phyloP scores from a whole-genome alignment of 2,888 invertebrate species.

The Trichopria drosophilae region DNA sequence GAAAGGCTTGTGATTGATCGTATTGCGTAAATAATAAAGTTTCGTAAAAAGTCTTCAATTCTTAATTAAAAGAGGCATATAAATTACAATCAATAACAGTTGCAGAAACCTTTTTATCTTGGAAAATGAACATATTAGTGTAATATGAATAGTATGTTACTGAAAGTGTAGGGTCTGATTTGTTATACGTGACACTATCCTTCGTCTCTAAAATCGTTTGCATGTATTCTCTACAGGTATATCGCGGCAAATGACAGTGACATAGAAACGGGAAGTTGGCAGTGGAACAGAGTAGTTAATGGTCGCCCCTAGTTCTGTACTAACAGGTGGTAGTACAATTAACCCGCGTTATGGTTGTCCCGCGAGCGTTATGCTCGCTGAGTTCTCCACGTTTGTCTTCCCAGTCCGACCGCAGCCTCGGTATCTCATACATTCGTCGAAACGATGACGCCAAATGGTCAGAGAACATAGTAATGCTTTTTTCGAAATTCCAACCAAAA shows the following conservation, averaged over 20 bases:
- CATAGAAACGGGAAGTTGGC: constrained; percentile 18
- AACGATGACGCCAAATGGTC: too few species aligned
- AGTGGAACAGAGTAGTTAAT: constrained; percentile 38
- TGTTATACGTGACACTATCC: neutral
- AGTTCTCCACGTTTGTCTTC: constrained; percentile 22
- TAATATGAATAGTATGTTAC: neutral
- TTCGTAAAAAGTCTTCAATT: too few species aligned
- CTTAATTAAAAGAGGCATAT: too few species aligned
- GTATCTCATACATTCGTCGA: too few species aligned
- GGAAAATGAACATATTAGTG: neutral
- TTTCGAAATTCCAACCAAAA: too few species aligned
- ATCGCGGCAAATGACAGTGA: constrained; percentile 19
- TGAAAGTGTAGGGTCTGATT: neutral
- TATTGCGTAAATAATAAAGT: too few species aligned
- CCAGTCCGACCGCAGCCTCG: constrained; percentile 24
- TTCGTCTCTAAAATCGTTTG: neutral
- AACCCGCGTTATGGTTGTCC: constrained; percentile 53
- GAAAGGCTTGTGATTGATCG: too few species aligned
- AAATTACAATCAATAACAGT: too few species aligned
- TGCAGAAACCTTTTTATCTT: too few species aligned
- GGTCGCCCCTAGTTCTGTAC: constrained; percentile 35
- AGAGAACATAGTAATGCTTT: too few species aligned
- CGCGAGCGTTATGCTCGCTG: constrained; percentile 30
- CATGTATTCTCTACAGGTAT: constrained; percentile 6
- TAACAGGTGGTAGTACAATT: constrained; percentile 54